Evolutionary conservation across 2,888 invertebrate species (phyloP), one percentile per base, ranked within the genome.

Genomic region (Eumerus sabulonum): DNA sequence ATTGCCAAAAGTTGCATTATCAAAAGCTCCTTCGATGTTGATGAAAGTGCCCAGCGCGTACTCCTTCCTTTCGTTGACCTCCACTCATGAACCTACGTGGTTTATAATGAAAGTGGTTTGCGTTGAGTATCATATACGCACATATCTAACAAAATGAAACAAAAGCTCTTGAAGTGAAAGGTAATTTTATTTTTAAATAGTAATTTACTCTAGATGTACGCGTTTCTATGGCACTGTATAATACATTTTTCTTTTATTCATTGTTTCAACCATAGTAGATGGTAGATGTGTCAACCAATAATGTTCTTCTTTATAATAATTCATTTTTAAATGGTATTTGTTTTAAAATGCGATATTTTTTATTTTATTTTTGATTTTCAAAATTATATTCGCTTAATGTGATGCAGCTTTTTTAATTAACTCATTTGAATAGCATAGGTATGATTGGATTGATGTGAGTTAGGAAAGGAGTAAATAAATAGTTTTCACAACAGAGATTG

Each of bases 121-220:
- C n/a, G n/a, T n/a, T n/a, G n/a, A n/a, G n/a, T n/a, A n/a, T n/a
- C n/a, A n/a, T n/a, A n/a, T n/a, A n/a, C n/a, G n/a, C n/a, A n/a
- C n/a, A n/a, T n/a, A n/a, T n/a, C n/a, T n/a, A 7, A 27, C 27
- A 27, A 27, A n/a, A 40, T 16, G 50, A 56, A 66, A 71, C 54
- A 72, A 19, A 9, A 13, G 2, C 1, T 42, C 9, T 12, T 74
- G 79, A 79, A 79, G 79, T 79, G 79, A 79, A 79, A 79, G 79
- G 74, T 79, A 79, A 79, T 68, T 79, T 79, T 79, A 79, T 79
- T 79, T 74, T 79, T 74, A 79, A 74, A 79, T 74, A 73, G 79
- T 79, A 68, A 79, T 74, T 79, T 70, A 79, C 48, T 74, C 57
- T 79, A 79, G 68, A 79, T 77, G 51, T 73, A 64, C 74, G 79